Conservation (phyloP, 2,888 invertebrate genomes). For the Nemurella pictetii region DNA sequence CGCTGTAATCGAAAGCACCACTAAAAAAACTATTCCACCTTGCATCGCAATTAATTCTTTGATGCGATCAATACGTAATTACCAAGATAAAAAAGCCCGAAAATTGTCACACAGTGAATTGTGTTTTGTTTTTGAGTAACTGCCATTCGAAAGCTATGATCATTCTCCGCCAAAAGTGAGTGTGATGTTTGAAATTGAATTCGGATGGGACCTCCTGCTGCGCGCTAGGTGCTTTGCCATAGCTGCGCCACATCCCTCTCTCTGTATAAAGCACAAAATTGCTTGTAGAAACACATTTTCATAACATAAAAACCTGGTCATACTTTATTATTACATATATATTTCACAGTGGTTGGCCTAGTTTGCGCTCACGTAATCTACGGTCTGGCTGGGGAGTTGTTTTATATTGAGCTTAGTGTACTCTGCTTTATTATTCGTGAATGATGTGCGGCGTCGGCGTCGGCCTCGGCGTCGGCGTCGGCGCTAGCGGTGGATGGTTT, state of each 20-base stretch:
- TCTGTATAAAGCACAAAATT: neutral
- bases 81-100: no score
- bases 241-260: no score
- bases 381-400: neutral
- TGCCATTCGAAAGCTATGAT: no score
- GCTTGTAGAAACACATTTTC: neutral
- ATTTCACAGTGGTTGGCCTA: neutral
- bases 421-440: neutral
- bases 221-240: neutral
- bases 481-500: neutral
- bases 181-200: neutral
- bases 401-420: neutral
- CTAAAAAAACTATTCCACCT: no score
- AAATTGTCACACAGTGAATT: no score
- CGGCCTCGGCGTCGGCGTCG: neutral
- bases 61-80: no score
- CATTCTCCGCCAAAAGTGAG: neutral
- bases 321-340: neutral
- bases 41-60: no score
- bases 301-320: neutral
- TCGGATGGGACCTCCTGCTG: neutral
- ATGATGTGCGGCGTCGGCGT: neutral
- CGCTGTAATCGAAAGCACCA: no score
- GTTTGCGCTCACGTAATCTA: neutral
- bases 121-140: no score